Conservation (phyloP, 2,888 invertebrate genomes). For the Drosophila suboccidentalis region DNA sequence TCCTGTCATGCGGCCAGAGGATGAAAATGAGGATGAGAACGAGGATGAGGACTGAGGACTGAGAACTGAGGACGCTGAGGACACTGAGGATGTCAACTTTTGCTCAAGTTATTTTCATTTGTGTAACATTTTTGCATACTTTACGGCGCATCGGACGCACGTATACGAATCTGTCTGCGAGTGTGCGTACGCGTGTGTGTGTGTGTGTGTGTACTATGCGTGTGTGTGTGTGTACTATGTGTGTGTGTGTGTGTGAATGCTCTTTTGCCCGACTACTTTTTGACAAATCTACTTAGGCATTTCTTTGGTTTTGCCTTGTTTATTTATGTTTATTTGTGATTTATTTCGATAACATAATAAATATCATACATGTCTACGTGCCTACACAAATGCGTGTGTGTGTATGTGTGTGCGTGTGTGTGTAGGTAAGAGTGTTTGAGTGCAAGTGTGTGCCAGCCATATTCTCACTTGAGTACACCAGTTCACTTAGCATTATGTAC, state of each 20-base stretch:
- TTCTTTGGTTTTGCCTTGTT: conserved; percentile 74
- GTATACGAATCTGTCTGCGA: conserved; percentile 42
- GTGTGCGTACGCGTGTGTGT: conserved; percentile 12
- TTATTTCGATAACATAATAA: conserved; percentile 81
- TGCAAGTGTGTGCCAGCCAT: conserved; percentile 16
- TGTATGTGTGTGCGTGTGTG: conserved; percentile 9
- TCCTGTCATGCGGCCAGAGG: conserved; percentile 64
- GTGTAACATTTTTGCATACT: conserved; percentile 79
- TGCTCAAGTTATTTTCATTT: conserved; percentile 79
- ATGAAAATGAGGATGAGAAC: neutral
- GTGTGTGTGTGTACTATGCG: conserved; percentile 14
- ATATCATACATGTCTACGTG: conserved; percentile 58
- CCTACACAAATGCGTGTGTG: conserved; percentile 4
- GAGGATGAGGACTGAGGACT: conserved; percentile 1
- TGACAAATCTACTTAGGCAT: conserved; percentile 82
- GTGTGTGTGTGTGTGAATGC: conserved; percentile 45
- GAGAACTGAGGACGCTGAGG: conserved; percentile 9
- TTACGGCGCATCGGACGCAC: conserved; percentile 76
- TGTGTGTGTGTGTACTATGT: conserved; percentile 33
- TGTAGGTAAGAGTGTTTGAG: conserved; percentile 11
- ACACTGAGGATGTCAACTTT: conserved; percentile 67
- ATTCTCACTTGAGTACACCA: conserved; percentile 21
- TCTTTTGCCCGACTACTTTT: conserved; percentile 69
- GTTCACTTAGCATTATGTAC: conserved; percentile 43
- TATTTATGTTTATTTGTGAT: conserved; percentile 81